A percentile compares a stretch with the other conserved stretches of the same genome.
phyloP scores from a whole-genome alignment of 2,113 vertebrate genomes.

The Acrocephalus arundinaceus region DNA sequence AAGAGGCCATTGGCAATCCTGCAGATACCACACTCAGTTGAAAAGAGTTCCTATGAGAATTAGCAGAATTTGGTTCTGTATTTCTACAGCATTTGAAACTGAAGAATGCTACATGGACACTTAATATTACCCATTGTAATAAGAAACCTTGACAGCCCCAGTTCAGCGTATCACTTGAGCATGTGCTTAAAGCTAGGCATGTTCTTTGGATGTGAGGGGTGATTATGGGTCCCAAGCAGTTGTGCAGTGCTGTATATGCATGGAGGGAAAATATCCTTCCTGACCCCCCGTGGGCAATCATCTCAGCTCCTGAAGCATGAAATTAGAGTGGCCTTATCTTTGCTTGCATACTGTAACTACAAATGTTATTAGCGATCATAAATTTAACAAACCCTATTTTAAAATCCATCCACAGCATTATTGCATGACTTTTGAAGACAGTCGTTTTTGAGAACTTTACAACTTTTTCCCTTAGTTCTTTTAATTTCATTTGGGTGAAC shows the following conservation, averaged over 20 bases:
- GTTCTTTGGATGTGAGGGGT: not conserved
- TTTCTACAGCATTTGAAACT: not conserved
- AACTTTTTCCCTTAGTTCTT: constrained; percentile 13
- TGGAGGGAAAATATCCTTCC: constrained; percentile 53
- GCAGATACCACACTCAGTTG: not conserved
- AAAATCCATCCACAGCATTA: constrained; percentile 39
- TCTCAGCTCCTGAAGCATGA: constrained; percentile 68
- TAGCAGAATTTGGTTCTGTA: not conserved
- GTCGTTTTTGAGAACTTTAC: not conserved
- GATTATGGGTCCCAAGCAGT: constrained; percentile 1
- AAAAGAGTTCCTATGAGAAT: not conserved
- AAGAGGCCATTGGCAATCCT: not conserved
- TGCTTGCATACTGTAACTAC: constrained; percentile 66
- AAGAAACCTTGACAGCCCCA: not conserved
- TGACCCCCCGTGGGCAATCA: constrained; percentile 66
- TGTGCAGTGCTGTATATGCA: not conserved
- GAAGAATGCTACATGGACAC: not conserved
- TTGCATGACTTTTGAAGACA: constrained; percentile 18
- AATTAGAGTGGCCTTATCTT: constrained; percentile 70
- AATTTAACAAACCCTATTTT: constrained; percentile 57
- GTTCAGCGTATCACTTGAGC: not conserved
- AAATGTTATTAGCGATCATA: constrained; percentile 63
- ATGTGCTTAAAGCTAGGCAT: not conserved
- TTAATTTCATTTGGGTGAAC: constrained; percentile 45
- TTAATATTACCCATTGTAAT: not conserved